Evolutionary conservation across 2,888 invertebrate species (phyloP).

Genomic region (Pyrrhosoma nymphula): DNA sequence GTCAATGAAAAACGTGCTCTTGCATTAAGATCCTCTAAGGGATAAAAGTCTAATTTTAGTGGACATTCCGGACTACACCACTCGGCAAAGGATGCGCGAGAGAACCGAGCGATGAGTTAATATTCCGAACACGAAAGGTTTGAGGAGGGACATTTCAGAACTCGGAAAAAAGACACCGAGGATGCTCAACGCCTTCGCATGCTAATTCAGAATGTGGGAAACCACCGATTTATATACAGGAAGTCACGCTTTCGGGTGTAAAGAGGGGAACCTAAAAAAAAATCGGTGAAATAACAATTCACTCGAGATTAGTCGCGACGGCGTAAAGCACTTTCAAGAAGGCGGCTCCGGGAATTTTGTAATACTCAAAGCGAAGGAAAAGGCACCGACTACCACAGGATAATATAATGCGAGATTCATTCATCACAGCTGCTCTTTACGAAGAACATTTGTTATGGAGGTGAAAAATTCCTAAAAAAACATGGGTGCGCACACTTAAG

Average conservation of each 20-base stretch:
- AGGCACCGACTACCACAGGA: no score
- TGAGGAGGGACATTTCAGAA: neutral
- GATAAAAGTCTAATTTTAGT: neutral
- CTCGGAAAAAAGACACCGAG: neutral
- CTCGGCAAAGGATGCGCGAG: neutral
- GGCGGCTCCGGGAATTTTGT: neutral
- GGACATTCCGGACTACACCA: neutral
- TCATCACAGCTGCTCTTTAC: no score
- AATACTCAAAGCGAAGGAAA: no score
- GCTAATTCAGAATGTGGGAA: neutral
- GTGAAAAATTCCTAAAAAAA: no score
- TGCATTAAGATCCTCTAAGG: neutral
- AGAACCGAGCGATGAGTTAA: neutral
- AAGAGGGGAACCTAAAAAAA: neutral
- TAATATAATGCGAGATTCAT: no score
- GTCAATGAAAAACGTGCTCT: neutral
- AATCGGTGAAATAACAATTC: neutral
- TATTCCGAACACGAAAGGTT: neutral
- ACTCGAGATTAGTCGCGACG: neutral
- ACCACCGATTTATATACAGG: neutral
- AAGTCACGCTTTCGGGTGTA: neutral
- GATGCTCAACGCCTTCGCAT: neutral
- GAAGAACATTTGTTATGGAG: no score
- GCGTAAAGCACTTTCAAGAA: neutral
- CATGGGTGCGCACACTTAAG: no score